Base-by-base conservation (phyloP, 2,113 vertebrate species). In the Desmodus rotundus region DNA sequence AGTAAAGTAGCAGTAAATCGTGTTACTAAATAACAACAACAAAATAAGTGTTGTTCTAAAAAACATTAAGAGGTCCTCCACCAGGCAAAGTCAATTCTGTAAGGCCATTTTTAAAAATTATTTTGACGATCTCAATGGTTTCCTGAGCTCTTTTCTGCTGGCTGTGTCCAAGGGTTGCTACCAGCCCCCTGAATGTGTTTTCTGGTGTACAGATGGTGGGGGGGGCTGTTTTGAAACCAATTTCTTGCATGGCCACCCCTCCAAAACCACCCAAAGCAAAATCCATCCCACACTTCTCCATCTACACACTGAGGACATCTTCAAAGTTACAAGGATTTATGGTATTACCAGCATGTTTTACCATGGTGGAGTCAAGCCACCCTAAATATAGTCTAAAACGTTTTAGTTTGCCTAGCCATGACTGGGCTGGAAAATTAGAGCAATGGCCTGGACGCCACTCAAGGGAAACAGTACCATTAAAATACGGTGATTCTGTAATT, bases 391-490 rank as follows among this genome's bases (percentile, higher is more conserved):
- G 47, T 7, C 56, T 58, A 81, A 97, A 97, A 92, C 61, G 45
- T 72, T 95, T 97, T 78, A 24, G n/a, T 93, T 96, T 58, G 68
- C 33, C 33, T 81, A 96, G 77, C 41, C 20, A 3, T 77, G 82
- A 96, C 41, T 26, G 65, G 84, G 31, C 33, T 70, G 81, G 91
- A 96, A 97, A 96, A 96, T 86, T 78, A n/a, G 33, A 74, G 52
- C 95, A 86, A 96, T 50, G 24, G 7, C 0, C 33, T 97, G 82
- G 70, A 95, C 10, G 45, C 4, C 0, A 22, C 96, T 96, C 86
- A 96, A 95, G 96, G 52, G n/a, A 96, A 97, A 95, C 8, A 96
- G 67, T 61, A 95, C 94, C 93, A 93, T 96, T 97, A 95, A 97
- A 97, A 89, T 61, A 43, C 3, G 81, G 14, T 70, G 88, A 95